phyloP scores from a whole-genome alignment of 2,797 vertebrate species.

The Sitta carolinensis region DNA sequence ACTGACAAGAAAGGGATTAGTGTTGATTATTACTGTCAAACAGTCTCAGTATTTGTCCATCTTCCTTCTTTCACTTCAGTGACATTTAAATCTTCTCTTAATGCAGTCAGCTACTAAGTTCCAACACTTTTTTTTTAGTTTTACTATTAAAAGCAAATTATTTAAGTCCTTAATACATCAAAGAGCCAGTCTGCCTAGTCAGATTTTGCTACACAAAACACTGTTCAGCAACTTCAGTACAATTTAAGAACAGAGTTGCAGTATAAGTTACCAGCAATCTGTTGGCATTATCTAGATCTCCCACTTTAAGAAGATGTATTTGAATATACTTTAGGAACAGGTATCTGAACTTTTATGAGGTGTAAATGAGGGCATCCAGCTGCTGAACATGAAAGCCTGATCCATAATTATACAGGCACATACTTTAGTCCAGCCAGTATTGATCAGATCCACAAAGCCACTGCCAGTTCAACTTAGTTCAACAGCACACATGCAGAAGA shows the following conservation, averaged over 20 bases:
- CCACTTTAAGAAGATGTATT: not conserved
- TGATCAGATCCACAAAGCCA: not conserved
- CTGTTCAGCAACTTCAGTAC: not conserved
- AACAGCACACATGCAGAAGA: not conserved
- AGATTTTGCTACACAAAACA: not conserved
- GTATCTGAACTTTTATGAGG: not conserved
- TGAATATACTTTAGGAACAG: not conserved
- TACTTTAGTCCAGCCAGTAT: not conserved
- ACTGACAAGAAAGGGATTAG: slow-evolving; percentile 74
- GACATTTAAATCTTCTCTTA: not conserved
- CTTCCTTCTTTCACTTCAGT: not conserved
- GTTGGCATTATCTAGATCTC: not conserved
- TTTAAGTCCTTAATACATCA: slow-evolving; percentile 1
- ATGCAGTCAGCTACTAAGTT: not conserved
- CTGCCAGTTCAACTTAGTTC: not conserved
- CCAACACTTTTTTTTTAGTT: not conserved
- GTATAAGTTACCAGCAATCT: not conserved
- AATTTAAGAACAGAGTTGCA: not conserved
- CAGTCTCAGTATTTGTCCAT: not conserved
- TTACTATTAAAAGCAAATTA: not conserved
- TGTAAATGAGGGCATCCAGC: not conserved
- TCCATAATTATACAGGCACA: not conserved
- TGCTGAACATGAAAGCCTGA: not conserved
- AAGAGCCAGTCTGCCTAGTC: not conserved
- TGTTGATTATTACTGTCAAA: not conserved